Base-by-base conservation (phyloP, 2,113 vertebrate genomes). In the Stigmatopora nigra region DNA sequence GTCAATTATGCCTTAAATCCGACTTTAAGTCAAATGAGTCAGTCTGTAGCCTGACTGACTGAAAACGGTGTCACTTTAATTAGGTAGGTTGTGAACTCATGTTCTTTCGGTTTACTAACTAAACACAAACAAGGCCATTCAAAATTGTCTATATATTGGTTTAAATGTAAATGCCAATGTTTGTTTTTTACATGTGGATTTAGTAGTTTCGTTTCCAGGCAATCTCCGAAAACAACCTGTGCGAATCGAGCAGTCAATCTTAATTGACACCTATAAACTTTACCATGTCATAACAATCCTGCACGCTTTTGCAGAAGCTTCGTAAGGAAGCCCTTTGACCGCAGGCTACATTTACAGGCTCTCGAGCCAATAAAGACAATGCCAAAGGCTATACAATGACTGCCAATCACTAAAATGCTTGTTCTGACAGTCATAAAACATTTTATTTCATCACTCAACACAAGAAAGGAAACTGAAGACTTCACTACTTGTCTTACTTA, bases 1-100 rank as follows among this genome's bases (percentile, higher is more conserved):
- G 56, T 25, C 71, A 77, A 82, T 82, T 82, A 78, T 73, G 81
- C 78, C 79, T 71, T 76, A 72, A 71, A 78, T 81, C 79, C 64
- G 56, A 74, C 66, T 82, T 60, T 70, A 61, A 69, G 68, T 72
- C 65, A 65, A 66, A 71, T 77, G 68, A 70, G 77, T 71, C 69
- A 80, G 55, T 66, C 67, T 44, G 46, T 13, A 48, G 15, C 63
- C 56, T 22, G 62, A 35, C 31, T 5, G 59, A 47, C 68, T 69
- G 52, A 71, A 67, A 55, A 70, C 76, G 47, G 38, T 70, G 64
- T 60, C 65, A 69, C 68, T 61, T 63, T 70, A 74, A 72, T 71
- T 65, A 59, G 15, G 36, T 14, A 62, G 12, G 36, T 14, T 7
- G 68, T 3, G 13, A 2, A 15, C 7, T 63, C 11, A 58, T 59